A percentile compares a stretch with the other conserved stretches of the same genome.
Evolutionary conservation across 2,888 invertebrate genomes (phyloP).

Genomic region (Phyllotreta cruciferae): DNA sequence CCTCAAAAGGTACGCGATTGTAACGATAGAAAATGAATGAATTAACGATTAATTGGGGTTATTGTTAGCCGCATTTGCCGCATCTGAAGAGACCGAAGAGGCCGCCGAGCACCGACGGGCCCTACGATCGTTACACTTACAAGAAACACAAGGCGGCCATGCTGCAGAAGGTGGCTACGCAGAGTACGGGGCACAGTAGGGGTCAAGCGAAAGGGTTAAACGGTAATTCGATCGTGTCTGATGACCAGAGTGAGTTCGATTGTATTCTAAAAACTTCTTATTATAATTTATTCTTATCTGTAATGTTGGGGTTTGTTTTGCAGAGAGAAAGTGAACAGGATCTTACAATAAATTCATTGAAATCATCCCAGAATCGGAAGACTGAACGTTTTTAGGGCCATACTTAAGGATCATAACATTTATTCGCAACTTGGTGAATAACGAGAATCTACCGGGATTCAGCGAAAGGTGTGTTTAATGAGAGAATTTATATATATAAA

Average conservation of each 20-base stretch:
- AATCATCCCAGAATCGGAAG: constrained; percentile 38
- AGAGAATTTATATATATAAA: neutral
- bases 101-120: constrained; percentile 14
- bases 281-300: too few relatives aligned
- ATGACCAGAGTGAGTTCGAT: neutral
- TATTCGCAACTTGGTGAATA: constrained; percentile 36
- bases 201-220: neutral
- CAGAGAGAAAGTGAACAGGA: constrained; percentile 38
- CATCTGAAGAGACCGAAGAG: constrained; percentile 24
- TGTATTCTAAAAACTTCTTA: too few relatives aligned
- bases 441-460: constrained; percentile 18
- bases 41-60: too few relatives aligned
- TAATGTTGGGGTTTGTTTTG: too few relatives aligned
- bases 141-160: constrained; percentile 20
- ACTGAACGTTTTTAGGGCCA: constrained; percentile 47
- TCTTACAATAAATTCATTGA: constrained; percentile 22
- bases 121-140: constrained; percentile 8
- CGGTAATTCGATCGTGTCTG: constrained; percentile 1
- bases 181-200: neutral
- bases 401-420: constrained; percentile 42
- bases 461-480: constrained; percentile 38
- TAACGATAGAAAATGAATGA: too few relatives aligned
- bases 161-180: neutral
- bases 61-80: constrained; percentile 7
- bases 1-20: constrained; percentile 3